Percentiles rank a stretch among this genome's conserved stretches.
Evolutionary conservation across 2,888 invertebrate species (phyloP).

Genomic region (Anarsia innoxiella): DNA sequence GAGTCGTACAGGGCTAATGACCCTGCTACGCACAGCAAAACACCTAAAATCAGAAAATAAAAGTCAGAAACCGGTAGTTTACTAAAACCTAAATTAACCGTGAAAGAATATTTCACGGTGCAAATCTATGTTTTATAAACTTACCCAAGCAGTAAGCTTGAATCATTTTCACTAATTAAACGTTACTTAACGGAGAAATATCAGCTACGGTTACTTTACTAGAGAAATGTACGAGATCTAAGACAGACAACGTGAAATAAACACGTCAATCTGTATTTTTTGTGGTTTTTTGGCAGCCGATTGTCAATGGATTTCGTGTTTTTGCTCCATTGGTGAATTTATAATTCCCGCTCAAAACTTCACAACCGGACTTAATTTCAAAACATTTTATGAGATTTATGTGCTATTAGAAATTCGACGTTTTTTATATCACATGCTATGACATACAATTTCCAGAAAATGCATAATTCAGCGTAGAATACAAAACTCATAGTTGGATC

Average conservation of each 20-base stretch:
- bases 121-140: constrained; percentile 46
- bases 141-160: constrained; percentile 48
- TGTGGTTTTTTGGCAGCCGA: constrained; percentile 18
- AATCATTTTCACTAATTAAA: constrained; percentile 46
- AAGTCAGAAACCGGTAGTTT: constrained; percentile 28
- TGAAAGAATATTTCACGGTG: constrained; percentile 29
- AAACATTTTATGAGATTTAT: background rate
- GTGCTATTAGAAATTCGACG: no score
- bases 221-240: constrained; percentile 30
- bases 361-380: background rate
- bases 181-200: constrained; percentile 28
- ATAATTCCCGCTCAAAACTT: constrained; percentile 26
- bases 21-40: constrained; percentile 49
- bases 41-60: constrained; percentile 39
- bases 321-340: constrained; percentile 45
- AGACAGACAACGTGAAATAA: constrained; percentile 30
- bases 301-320: constrained; percentile 70
- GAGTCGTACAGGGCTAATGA: constrained; percentile 77
- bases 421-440: no score
- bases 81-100: constrained; percentile 16
- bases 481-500: no score
- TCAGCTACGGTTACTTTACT: no score
- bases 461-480: no score
- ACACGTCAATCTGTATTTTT: constrained; percentile 50
- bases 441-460: no score